A percentile compares a stretch with the other conserved stretches of the same genome.
phyloP scores from a whole-genome alignment of 2,113 vertebrate species.

The Caranx ignobilis region DNA sequence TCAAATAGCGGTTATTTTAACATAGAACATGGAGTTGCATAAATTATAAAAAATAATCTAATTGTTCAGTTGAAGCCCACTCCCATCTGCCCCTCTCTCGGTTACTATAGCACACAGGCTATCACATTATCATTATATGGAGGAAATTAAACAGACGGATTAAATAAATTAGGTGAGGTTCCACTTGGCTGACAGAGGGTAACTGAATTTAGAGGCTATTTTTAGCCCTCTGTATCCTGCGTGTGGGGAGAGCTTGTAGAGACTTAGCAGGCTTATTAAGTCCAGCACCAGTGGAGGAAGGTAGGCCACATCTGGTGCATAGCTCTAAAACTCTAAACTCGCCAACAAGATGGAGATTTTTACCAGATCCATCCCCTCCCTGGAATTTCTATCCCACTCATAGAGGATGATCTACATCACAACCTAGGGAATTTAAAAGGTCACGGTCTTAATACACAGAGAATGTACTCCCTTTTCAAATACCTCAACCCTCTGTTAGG shows the following conservation, averaged over 20 bases:
- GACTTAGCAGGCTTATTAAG: slow-evolving; percentile 67
- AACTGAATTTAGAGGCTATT: slow-evolving; percentile 69
- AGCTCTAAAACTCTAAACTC: slow-evolving; percentile 40
- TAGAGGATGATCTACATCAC: slow-evolving; percentile 48
- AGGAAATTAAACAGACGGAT: slow-evolving; percentile 67
- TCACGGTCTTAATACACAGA: slow-evolving; percentile 46
- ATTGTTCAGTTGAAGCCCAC: slow-evolving; percentile 1
- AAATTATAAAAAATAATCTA: background rate
- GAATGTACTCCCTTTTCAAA: slow-evolving; percentile 66
- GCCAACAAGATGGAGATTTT: slow-evolving; percentile 38
- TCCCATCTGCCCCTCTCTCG: slow-evolving; percentile 12
- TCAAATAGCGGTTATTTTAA: background rate
- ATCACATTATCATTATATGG: slow-evolving; percentile 54
- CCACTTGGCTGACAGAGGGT: slow-evolving; percentile 57
- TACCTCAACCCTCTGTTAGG: slow-evolving; percentile 49
- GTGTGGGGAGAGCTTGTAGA: slow-evolving; percentile 48
- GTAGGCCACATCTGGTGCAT: slow-evolving; percentile 64
- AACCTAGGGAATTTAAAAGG: slow-evolving; percentile 57
- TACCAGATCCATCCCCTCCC: slow-evolving; percentile 52
- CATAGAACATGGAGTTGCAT: background rate
- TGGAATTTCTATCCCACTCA: slow-evolving; percentile 57
- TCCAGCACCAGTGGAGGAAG: slow-evolving; percentile 53
- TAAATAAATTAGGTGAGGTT: slow-evolving; percentile 65
- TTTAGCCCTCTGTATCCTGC: slow-evolving; percentile 62
- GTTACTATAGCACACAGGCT: slow-evolving; percentile 4